These are phyloP conservation scores for Eristalinus sepulchralis DNA, from an alignment of 2,888 invertebrate species.

Conservation along the genomic window DNA sequence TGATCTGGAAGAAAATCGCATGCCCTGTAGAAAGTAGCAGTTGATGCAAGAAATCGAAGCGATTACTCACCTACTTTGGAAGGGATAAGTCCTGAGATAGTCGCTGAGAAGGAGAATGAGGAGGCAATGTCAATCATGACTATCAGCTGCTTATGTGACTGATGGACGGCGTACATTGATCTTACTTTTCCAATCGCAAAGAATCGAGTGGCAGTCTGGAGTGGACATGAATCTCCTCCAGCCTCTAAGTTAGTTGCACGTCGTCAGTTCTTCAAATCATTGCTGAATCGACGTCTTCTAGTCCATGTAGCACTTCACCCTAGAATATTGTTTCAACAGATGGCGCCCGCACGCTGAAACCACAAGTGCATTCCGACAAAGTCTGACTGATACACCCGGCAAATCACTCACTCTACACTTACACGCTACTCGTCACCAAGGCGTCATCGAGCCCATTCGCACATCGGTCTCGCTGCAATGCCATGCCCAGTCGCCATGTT, in stretches of 20 bases:
- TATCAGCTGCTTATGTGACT: not conserved
- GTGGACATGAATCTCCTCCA: no score
- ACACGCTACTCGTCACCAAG: not conserved
- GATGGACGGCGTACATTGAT: not conserved
- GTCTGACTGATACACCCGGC: no score
- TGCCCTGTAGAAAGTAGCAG: not conserved
- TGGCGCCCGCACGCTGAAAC: no score
- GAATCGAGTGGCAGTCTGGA: no score
- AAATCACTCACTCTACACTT: not conserved
- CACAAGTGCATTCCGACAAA: no score
- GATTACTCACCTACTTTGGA: not conserved
- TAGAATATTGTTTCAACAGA: no score
- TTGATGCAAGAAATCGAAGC: not conserved
- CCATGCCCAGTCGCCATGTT: slow-evolving; percentile 17
- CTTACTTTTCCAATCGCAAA: not conserved
- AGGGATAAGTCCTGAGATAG: not conserved
- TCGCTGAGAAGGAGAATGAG: not conserved
- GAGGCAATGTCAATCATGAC: not conserved
- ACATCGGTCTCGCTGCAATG: slow-evolving; percentile 4
- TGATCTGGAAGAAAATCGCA: not conserved
- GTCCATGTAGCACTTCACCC: no score
- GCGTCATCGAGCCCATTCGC: not conserved
- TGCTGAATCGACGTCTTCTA: no score
- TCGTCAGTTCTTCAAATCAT: no score
- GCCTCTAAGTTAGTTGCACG: no score